These are phyloP conservation scores for Xylocopa sonorina DNA, from an alignment of 1,140 invertebrate genomes.

Conservation along the genomic window DNA sequence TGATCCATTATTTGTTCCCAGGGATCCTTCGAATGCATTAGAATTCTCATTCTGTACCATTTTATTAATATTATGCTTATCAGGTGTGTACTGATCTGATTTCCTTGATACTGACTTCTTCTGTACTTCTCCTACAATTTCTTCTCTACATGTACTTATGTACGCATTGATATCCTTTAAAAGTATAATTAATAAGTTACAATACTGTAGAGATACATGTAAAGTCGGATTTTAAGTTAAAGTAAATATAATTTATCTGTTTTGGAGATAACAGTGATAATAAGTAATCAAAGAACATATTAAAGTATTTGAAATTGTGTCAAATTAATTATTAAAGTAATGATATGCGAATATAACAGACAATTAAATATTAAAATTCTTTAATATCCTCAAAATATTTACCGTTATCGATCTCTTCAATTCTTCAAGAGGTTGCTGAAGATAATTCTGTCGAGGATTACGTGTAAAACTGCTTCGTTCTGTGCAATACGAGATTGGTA, in stretches of 20 bases:
- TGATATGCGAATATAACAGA: too few species aligned
- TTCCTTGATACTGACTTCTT: slow-evolving; percentile 67
- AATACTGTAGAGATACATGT: slow-evolving; percentile 2
- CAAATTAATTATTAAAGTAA: too few species aligned
- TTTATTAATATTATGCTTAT: slow-evolving; percentile 44
- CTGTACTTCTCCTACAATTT: slow-evolving; percentile 70
- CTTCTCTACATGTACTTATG: slow-evolving; percentile 60
- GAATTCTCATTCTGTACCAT: neutral
- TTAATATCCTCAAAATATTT: neutral
- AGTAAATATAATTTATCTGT: too few species aligned
- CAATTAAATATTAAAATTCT: neutral
- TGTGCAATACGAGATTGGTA: slow-evolving; percentile 78
- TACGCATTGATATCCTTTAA: slow-evolving; percentile 72
- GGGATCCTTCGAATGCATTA: neutral
- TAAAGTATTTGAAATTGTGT: too few species aligned
- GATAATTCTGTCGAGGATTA: slow-evolving; percentile 76
- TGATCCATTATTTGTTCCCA: neutral
- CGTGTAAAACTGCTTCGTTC: slow-evolving; percentile 78
- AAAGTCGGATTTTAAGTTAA: too few species aligned
- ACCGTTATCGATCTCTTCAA: slow-evolving; percentile 59
- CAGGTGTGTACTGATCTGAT: slow-evolving; percentile 30
- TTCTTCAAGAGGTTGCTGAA: slow-evolving; percentile 68
- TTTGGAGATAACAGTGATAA: too few species aligned
- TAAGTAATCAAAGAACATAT: too few species aligned
- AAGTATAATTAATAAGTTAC: slow-evolving; percentile 31